phyloP scores from a whole-genome alignment of 2,888 invertebrate genomes.

The Amitus sp. region DNA sequence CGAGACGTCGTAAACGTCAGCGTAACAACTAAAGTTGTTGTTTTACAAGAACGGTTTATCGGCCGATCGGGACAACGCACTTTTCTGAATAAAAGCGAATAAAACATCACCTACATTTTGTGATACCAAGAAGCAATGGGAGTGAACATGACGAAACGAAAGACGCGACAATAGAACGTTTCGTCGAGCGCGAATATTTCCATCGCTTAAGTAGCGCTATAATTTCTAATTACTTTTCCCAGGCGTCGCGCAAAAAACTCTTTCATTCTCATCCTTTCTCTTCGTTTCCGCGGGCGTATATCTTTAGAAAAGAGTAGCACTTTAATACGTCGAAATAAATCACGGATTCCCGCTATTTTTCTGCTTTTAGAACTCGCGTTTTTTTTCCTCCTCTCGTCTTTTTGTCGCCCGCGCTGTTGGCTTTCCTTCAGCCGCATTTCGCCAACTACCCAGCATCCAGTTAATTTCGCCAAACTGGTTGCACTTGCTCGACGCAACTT shows the following conservation, averaged over 20 bases:
- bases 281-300: constrained; percentile 18
- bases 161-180: not conserved
- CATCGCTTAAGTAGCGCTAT: constrained; percentile 18
- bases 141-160: not conserved
- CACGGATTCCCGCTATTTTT: constrained; percentile 20
- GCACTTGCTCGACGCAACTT: constrained; percentile 17
- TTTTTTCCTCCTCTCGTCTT: not conserved
- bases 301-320: constrained; percentile 29
- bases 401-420: constrained; percentile 15
- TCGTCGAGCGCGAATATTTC: constrained; percentile 3
- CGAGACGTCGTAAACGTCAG: constrained; percentile 35
- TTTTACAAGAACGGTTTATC: constrained; percentile 29
- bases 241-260: constrained; percentile 20
- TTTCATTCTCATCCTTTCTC: constrained; percentile 30
- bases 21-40: constrained; percentile 35
- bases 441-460: constrained; percentile 20
- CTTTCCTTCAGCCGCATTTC: constrained; percentile 19
- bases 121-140: not conserved
- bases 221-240: constrained; percentile 19
- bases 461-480: constrained; percentile 32
- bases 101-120: too few relatives aligned
- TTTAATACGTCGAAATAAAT: constrained; percentile 41
- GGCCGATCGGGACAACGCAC: constrained; percentile 7
- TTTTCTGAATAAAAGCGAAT: not conserved
- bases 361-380: not conserved